Conservation (phyloP, 2,888 invertebrate genomes). For the Merodon equestris region DNA sequence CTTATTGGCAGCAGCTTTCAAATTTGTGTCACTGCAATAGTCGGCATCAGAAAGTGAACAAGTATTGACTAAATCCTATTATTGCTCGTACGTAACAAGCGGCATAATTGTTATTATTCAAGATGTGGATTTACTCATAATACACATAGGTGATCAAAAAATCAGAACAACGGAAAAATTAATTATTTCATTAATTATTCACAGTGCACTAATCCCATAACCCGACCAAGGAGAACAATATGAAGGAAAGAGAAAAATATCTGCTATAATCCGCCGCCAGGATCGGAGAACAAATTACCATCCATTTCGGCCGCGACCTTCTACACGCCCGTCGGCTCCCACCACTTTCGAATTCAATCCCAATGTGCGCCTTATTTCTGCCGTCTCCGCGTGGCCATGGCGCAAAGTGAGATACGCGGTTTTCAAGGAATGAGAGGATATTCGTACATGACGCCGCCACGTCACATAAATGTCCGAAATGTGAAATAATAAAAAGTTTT, state of each 20-base stretch:
- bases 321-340: constrained; percentile 25
- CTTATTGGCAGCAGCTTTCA: too few relatives aligned
- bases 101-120: too few relatives aligned
- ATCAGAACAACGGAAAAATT: constrained; percentile 18
- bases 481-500: constrained; percentile 71
- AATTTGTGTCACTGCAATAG: too few relatives aligned
- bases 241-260: constrained; percentile 14
- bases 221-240: constrained; percentile 50
- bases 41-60: too few relatives aligned
- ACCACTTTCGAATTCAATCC: constrained; percentile 47
- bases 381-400: constrained; percentile 31
- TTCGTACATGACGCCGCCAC: constrained; percentile 69
- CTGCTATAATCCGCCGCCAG: constrained; percentile 25
- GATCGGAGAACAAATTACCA: constrained; percentile 61
- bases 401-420: constrained; percentile 21
- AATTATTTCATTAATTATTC: constrained; percentile 61
- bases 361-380: constrained; percentile 57
- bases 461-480: constrained; percentile 76
- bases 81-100: too few relatives aligned
- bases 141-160: too few relatives aligned
- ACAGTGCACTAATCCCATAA: constrained; percentile 58
- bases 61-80: too few relatives aligned
- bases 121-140: too few relatives aligned
- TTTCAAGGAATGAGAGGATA: constrained; percentile 53
- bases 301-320: constrained; percentile 10